Conservation (phyloP, 2,113 vertebrate species). For the Empidonax alnorum region DNA sequence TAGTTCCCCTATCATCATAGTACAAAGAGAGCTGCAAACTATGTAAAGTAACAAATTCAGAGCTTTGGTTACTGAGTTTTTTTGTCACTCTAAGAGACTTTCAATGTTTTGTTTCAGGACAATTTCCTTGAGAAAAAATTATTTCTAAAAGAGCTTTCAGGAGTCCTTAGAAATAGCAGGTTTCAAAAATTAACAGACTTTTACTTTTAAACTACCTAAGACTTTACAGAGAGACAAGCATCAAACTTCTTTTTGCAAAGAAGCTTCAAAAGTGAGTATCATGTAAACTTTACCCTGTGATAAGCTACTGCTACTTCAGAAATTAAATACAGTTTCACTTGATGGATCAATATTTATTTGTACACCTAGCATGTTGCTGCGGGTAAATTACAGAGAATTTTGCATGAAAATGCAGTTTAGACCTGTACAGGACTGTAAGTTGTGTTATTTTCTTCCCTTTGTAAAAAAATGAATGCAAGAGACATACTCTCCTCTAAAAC, state of each 20-base stretch:
- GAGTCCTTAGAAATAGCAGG: background rate
- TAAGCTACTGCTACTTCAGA: background rate
- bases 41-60: background rate
- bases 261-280: background rate
- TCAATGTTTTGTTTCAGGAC: background rate
- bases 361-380: background rate
- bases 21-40: background rate
- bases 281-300: background rate
- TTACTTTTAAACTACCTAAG: background rate
- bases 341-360: background rate
- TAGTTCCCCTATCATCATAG: rapidly evolving
- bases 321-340: background rate
- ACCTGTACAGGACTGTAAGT: background rate
- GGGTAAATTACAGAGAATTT: background rate
- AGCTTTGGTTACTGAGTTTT: background rate
- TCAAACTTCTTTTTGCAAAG: background rate
- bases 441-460: background rate
- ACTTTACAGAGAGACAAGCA: background rate
- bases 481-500: background rate
- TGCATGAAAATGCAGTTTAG: background rate
- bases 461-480: background rate
- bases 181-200: background rate
- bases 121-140: background rate
- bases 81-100: background rate
- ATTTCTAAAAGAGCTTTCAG: background rate